These are phyloP conservation scores for Hirtodrosophila duncani DNA, from an alignment of 2,888 invertebrate species.

Conservation along the genomic window DNA sequence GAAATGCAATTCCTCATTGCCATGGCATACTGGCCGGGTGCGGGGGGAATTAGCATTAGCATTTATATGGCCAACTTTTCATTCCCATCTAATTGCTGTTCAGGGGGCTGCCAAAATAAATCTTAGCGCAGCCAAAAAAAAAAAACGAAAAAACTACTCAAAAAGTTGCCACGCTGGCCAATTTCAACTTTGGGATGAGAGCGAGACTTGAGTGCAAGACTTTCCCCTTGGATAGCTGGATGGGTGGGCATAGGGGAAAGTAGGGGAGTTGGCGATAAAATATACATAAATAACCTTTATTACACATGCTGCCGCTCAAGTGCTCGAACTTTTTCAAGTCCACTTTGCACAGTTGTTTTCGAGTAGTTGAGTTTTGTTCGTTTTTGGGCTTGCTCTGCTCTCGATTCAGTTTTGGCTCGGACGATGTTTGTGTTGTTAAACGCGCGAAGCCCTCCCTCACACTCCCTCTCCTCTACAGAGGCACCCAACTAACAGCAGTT, in stretches of 20 bases:
- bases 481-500: no score
- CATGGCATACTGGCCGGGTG: constrained; percentile 32
- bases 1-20: constrained; percentile 38
- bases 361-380: constrained; percentile 43
- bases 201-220: no score
- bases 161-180: constrained; percentile 44
- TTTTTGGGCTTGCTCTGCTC: constrained; percentile 34
- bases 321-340: constrained; percentile 69
- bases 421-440: not conserved
- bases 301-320: constrained; percentile 67
- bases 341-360: constrained; percentile 66
- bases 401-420: constrained; percentile 17
- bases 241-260: not conserved
- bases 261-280: constrained; percentile 44
- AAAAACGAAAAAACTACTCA: constrained; percentile 15
- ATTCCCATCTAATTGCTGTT: constrained; percentile 61
- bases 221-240: not conserved
- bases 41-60: constrained; percentile 39
- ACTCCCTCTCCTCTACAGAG: no score
- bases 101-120: constrained; percentile 54
- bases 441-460: no score
- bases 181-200: constrained; percentile 26
- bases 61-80: constrained; percentile 63
- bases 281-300: constrained; percentile 72
- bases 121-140: constrained; percentile 36